Evolutionary conservation across 2,888 invertebrate genomes (phyloP), one percentile per base, ranked within the genome.

Genomic region (Apodemia mormo): DNA sequence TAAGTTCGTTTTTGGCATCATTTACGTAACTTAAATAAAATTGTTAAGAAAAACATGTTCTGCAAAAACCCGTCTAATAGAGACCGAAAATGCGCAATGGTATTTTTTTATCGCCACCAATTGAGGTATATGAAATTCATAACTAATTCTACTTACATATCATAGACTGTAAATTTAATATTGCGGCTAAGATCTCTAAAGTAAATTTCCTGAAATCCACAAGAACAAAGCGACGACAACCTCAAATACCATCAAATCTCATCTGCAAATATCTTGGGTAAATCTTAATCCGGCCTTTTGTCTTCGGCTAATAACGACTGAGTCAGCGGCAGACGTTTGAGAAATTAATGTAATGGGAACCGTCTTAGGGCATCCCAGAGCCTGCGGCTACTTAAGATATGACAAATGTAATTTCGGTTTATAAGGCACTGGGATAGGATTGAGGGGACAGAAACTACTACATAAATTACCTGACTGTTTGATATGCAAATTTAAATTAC

Each of bases 261-360:
- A 85, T 88, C 87, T 81, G 79, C 85, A 88, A 89, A 90, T 89
- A 88, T 88, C 89, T 85, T 82, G 78, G 81, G 83, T 83, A 86
- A 85, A 89, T 89, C 91, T 90, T 89, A 88, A 88, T 88, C 86
- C 86, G 61, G 61, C 70, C 80, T 79, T 81, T 82, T 84, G 83
- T 85, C 81, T 81, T 70, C 72, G 75, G 80, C 83, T 86, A 83
- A 86, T 85, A 86, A 84, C 78, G 83, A 84, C 83, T 81, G 79
- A 84, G 82, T 85, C 84, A 78, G 75, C 71, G 77, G 76, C 89
- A 89, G 85, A 85, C 85, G 83, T 82, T 49, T 76, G 72, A 80
- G 82, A 88, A 84, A 90, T 89, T 89, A 89, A 86, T 85, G 83
- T 86, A 85, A 90, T 85, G 84, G 81, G 76, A 71, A 73, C 77